Conservation (phyloP, 1,140 invertebrate genomes). For the Drosophila nasuta region DNA sequence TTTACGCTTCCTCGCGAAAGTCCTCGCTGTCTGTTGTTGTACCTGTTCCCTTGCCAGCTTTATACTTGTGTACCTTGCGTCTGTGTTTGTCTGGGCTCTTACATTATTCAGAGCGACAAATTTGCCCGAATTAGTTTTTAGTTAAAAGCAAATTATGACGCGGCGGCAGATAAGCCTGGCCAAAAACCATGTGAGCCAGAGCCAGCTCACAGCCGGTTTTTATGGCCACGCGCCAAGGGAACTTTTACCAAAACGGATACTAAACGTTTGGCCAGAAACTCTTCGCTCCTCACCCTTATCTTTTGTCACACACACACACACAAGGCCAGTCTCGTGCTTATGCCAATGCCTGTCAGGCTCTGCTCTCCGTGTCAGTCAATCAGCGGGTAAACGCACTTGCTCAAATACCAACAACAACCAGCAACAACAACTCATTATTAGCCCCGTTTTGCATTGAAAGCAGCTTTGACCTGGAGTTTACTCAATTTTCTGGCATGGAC, state of each 20-base stretch:
- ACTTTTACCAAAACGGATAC: not conserved
- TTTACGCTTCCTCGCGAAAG: slow-evolving; percentile 58
- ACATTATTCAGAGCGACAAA: slow-evolving; percentile 75
- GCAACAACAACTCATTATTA: slow-evolving; percentile 45
- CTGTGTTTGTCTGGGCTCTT: slow-evolving; percentile 30
- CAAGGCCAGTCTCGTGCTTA: not conserved
- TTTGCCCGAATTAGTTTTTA: slow-evolving; percentile 77
- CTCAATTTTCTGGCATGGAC: not conserved
- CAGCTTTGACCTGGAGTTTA: slow-evolving; percentile 20
- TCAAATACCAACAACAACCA: slow-evolving; percentile 21
- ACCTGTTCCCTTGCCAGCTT: too few species aligned
- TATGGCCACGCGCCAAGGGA: slow-evolving; percentile 13
- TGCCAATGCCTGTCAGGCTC: slow-evolving; percentile 30
- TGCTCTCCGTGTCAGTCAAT: not conserved
- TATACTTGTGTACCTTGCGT: not conserved
- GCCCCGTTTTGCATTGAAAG: slow-evolving; percentile 42
- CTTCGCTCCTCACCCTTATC: slow-evolving; percentile 21
- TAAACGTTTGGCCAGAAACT: slow-evolving; percentile 13
- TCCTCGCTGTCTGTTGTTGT: slow-evolving; percentile 4
- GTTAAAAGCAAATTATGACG: slow-evolving; percentile 79
- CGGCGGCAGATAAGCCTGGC: slow-evolving; percentile 46
- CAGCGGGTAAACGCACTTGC: slow-evolving; percentile 1
- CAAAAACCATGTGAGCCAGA: slow-evolving; percentile 12
- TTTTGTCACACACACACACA: not conserved
- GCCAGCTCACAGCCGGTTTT: slow-evolving; percentile 29